Evolutionary conservation across 2,888 invertebrate genomes (phyloP), one percentile per base, ranked within the genome.

Genomic region (Trimorus sp.): DNA sequence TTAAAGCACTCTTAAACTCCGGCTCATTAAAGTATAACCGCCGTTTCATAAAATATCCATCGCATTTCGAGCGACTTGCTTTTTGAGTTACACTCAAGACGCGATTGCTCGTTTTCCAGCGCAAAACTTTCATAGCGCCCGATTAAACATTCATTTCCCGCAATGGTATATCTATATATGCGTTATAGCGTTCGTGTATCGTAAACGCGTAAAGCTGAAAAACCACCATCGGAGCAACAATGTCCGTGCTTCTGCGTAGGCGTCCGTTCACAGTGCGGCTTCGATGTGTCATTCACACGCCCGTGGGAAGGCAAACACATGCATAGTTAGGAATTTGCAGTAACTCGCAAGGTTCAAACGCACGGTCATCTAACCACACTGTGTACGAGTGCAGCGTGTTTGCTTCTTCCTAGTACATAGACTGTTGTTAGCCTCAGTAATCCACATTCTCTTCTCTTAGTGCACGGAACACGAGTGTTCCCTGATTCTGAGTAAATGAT

Each of bases 381-480:
- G 77, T 78, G 58, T 70, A 82, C 70, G 58, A 79, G 68, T 76
- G 48, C 53, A 49, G 60, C 51, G 71, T 71, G 76, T 82, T 82
- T 78, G 78, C 74, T 65, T 75, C 78, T 82, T 79, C 79, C 75
- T 70, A 36, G 66, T 68, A 79, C 71, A 68, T 79, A 79, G 79
- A 79, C 79, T 82, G 70, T 45, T 75, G 75, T 82, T 74, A 69
- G 70, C 85, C 84, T 87, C 83, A 83, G 84, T 87, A 86, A 87
- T 85, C 84, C 73, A 85, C 78, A 86, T 87, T 83, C 83, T 59
- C 77, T 73, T 73, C 60, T 51, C 66, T 58, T 79, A 84, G 82
- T 71, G 75, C 60, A 68, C 65, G 63, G 83, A 79, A 79, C 66
- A 59, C 76, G 49, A 76, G 65, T 65, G 63, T 53, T 60, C 59